A percentile compares a stretch with the other conserved stretches of the same genome.
These are phyloP conservation scores for Netelia inedita DNA, from an alignment of 2,888 invertebrate species.

Conservation along the genomic window DNA sequence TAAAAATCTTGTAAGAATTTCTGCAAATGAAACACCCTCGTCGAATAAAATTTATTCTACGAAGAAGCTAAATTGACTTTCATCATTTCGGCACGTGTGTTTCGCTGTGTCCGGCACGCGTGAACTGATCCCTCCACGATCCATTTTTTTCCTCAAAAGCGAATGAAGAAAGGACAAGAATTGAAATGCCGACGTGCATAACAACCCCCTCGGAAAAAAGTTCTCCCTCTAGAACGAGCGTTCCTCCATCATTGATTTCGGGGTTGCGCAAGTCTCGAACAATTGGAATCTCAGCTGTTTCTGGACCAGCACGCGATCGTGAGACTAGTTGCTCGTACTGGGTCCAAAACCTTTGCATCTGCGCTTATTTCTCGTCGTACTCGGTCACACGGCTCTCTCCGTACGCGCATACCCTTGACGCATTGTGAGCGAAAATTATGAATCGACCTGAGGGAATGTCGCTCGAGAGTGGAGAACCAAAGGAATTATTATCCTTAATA, in stretches of 20 bases:
- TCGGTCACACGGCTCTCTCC: conserved; percentile 62
- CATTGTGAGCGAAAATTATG: conserved; percentile 60
- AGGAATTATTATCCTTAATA: conserved; percentile 71
- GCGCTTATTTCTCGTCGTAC: conserved; percentile 61
- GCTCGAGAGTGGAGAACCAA: conserved; percentile 58
- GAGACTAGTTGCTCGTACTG: conserved; percentile 47
- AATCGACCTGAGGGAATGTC: conserved; percentile 59
- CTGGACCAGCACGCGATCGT: conserved; percentile 55
- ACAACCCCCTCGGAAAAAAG: conserved; percentile 40
- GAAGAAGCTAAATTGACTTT: background rate
- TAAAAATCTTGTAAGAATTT: background rate
- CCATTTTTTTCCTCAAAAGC: conserved; percentile 16
- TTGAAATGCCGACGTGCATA: conserved; percentile 19
- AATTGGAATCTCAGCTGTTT: conserved; percentile 65
- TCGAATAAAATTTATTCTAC: background rate
- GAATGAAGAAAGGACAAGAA: conserved; percentile 41
- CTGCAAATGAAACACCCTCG: background rate
- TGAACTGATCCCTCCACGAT: conserved; percentile 23
- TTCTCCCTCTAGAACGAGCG: conserved; percentile 14
- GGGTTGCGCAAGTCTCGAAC: conserved; percentile 29
- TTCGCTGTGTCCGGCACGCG: background rate
- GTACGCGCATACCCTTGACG: conserved; percentile 43
- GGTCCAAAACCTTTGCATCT: conserved; percentile 55
- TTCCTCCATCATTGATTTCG: conserved; percentile 36
- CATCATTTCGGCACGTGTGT: conserved; percentile 31